Base-by-base conservation (phyloP, 2,888 invertebrate genomes). In the Seira ritae region DNA sequence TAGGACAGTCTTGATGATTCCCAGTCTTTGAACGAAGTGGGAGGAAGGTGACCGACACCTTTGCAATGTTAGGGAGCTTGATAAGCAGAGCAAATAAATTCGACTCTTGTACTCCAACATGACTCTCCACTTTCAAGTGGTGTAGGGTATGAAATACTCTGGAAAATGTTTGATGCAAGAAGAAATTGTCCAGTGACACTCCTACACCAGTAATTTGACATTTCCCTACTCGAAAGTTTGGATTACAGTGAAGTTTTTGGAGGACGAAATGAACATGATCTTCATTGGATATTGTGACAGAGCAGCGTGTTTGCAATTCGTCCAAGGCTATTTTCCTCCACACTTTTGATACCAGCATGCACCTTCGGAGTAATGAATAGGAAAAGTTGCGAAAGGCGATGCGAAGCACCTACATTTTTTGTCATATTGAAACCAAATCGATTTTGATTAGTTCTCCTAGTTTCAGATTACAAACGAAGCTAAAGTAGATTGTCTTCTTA, bases 251-350 rank as follows among this genome's bases (percentile, higher is more conserved):
- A n/a, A 77, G 42, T 17, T 77, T 22, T 70, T 77, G 62, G 0
- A 77, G 62, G 3, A 77, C 70, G 0, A 62, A 19, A 17, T 69
- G 31, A 17, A 65, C 22, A 0, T 77, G 70, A 12, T 62, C 42
- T 12, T 37, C 23, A 22, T 17, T 65, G 17, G 60, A 31, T 10
- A 77, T 23, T 4, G 19, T 60, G 4, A 77, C 62, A 8, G 55
- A 20, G 42, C 62, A 77, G 12, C 77, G 77, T 15, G 46, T n/a
- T 12, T 77, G 62, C 22, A 70, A 17, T 17, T 77, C 77, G 8
- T 77, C 65, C 12, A 70, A 19, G 8, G 46, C 77, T 37, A 70
- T 8, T 70, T 70, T 69, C 24, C 77, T 77, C 77, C 77, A 77
- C 8, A 23, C 19, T 65, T 77, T 77, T 0, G 77, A 77, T 0